A percentile compares a stretch with the other conserved stretches of the same genome.
These are phyloP conservation scores for Rhogogaster chlorosoma DNA, from an alignment of 2,888 invertebrate genomes.

Conservation along the genomic window DNA sequence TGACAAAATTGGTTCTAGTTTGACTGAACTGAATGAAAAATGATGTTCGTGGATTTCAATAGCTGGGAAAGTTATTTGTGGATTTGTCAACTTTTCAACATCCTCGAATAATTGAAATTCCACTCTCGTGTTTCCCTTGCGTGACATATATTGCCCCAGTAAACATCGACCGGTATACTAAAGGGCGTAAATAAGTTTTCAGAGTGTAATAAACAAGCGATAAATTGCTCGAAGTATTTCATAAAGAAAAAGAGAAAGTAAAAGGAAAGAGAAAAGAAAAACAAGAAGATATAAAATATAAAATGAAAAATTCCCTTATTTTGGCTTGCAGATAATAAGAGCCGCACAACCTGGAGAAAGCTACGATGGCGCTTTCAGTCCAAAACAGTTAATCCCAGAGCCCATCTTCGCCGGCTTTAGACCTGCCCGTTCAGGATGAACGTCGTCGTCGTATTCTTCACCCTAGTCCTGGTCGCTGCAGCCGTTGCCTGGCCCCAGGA, in stretches of 20 bases:
- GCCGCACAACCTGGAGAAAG: background rate
- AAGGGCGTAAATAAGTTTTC: conserved; percentile 7
- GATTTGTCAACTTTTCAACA: background rate
- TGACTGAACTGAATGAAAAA: background rate
- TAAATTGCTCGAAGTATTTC: background rate
- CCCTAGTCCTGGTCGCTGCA: conserved; percentile 79
- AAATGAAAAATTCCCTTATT: background rate
- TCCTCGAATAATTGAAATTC: background rate
- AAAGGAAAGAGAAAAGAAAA: background rate
- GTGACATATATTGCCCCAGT: background rate
- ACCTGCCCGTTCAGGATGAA: conserved; percentile 68
- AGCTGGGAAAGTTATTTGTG: background rate
- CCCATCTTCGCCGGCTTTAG: conserved; percentile 21
- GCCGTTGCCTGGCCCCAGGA: conserved; percentile 87
- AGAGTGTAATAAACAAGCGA: background rate
- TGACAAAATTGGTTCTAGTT: background rate
- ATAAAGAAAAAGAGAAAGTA: background rate
- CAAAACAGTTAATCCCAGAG: conserved; percentile 41
- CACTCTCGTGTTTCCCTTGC: background rate
- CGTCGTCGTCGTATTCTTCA: conserved; percentile 63
- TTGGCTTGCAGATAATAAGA: background rate
- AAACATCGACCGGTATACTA: conserved; percentile 20
- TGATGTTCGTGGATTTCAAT: background rate
- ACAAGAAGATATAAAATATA: background rate
- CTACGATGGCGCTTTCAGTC: conserved; percentile 29